Conservation (phyloP, 2,888 invertebrate genomes). For the Abscondita cerata region DNA sequence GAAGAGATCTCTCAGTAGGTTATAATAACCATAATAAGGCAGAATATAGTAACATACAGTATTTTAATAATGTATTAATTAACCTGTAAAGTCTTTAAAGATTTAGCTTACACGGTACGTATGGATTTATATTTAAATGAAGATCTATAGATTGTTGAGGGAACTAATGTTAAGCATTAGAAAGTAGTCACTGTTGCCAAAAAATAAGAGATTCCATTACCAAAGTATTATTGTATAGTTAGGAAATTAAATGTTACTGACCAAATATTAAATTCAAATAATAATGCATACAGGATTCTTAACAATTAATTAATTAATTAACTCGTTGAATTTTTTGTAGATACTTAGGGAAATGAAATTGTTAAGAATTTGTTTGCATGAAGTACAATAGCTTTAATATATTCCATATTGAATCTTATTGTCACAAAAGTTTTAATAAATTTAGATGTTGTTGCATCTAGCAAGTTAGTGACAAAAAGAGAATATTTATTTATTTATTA, state of each 20-base stretch:
- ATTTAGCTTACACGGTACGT: slow-evolving; percentile 18
- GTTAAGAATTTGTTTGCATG: slow-evolving; percentile 25
- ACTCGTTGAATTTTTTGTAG: neutral
- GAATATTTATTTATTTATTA: slow-evolving; percentile 42
- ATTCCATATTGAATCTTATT: slow-evolving; percentile 27
- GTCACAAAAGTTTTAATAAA: slow-evolving; percentile 24
- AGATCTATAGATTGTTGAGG: slow-evolving; percentile 20
- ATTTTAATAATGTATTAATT: slow-evolving; percentile 33
- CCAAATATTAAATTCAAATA: slow-evolving; percentile 39
- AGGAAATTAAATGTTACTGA: slow-evolving; percentile 44
- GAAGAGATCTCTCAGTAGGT: slow-evolving; percentile 48
- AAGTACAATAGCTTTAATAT: slow-evolving; percentile 35
- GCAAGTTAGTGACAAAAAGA: slow-evolving; percentile 29
- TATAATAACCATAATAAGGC: slow-evolving; percentile 56
- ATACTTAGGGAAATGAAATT: slow-evolving; percentile 12
- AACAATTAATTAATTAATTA: slow-evolving; percentile 19
- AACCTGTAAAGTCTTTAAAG: slow-evolving; percentile 20
- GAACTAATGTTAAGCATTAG: slow-evolving; percentile 32
- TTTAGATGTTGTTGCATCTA: slow-evolving; percentile 25
- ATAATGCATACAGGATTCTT: slow-evolving; percentile 23
- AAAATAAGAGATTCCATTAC: slow-evolving; percentile 51
- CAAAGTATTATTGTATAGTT: slow-evolving; percentile 50
- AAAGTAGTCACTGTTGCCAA: slow-evolving; percentile 51
- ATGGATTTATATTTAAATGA: slow-evolving; percentile 41
- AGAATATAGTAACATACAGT: slow-evolving; percentile 49